Evolutionary conservation across 2,888 invertebrate species (phyloP).

Genomic region (Choristoneura rosaceana): DNA sequence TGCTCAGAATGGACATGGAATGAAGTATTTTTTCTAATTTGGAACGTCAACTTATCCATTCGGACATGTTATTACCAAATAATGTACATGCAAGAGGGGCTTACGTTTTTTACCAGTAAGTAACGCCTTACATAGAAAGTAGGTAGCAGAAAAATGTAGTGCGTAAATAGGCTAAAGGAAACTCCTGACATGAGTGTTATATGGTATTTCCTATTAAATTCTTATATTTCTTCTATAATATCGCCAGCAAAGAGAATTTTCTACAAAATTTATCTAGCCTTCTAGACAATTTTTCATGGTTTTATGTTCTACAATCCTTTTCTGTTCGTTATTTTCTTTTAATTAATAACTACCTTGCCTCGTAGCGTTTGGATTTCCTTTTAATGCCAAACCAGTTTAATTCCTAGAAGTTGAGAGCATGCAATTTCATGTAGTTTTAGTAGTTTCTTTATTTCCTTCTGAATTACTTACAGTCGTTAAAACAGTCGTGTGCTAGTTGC

Average conservation of each 20-base stretch:
- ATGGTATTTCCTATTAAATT: not conserved
- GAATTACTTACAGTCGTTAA: not conserved
- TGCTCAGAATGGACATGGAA: too few species aligned
- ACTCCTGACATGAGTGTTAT: too few species aligned
- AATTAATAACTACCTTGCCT: conserved; percentile 6
- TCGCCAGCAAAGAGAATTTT: conserved; percentile 5
- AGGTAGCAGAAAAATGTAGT: too few species aligned
- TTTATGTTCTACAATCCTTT: not conserved
- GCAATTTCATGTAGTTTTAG: not conserved
- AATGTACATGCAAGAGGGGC: too few species aligned
- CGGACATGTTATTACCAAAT: too few species aligned
- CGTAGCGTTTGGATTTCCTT: conserved; percentile 1
- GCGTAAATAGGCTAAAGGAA: too few species aligned
- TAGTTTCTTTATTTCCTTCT: not conserved
- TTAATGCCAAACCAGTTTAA: conserved; percentile 1
- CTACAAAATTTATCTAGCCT: not conserved
- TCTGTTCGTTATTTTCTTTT: conserved; percentile 1
- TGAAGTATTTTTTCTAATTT: too few species aligned
- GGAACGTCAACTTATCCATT: too few species aligned
- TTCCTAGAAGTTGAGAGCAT: not conserved
- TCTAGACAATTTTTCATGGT: not conserved
- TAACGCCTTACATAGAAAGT: too few species aligned
- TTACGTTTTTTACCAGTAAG: too few species aligned
- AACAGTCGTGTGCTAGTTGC: not conserved
- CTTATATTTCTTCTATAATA: not conserved